phyloP scores from a whole-genome alignment of 37 sponge, comb jelly and placozoan species.

The Ephydatia muelleri region DNA sequence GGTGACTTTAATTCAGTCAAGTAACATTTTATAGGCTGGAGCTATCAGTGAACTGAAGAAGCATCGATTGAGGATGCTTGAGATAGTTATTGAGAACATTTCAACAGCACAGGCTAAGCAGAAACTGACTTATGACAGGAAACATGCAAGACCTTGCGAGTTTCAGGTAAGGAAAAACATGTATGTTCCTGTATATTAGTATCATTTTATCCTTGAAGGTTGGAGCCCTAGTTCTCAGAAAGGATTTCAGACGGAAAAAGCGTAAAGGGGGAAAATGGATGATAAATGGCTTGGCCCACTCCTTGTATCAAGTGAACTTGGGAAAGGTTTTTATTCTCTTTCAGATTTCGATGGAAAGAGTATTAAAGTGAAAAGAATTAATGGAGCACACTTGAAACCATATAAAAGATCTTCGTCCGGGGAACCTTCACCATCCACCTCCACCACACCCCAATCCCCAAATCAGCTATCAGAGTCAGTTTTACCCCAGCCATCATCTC shows the following conservation, averaged over 20 bases:
- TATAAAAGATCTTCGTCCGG: neutral
- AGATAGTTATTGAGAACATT: conserved; percentile 26
- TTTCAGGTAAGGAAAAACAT: conserved; percentile 7
- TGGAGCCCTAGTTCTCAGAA: neutral
- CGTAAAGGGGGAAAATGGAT: conserved; percentile 30
- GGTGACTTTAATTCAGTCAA: neutral
- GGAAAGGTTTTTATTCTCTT: conserved; percentile 26
- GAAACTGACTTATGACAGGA: conserved; percentile 43
- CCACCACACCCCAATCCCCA: neutral
- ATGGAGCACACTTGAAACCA: conserved; percentile 17
- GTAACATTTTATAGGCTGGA: neutral
- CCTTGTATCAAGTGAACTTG: conserved; percentile 4
- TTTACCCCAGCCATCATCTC: neutral
- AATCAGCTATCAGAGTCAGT: neutral
- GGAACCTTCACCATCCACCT: neutral
- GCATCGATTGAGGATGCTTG: neutral
- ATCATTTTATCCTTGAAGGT: neutral
- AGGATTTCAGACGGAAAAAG: conserved; percentile 11
- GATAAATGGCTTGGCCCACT: conserved; percentile 17
- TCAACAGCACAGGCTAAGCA: conserved; percentile 26
- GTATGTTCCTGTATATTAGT: neutral
- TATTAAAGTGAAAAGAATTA: conserved; percentile 1
- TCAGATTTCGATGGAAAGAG: too few relatives aligned
- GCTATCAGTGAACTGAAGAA: neutral
- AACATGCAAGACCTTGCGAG: conserved; percentile 11